phyloP scores from a whole-genome alignment of 2,888 invertebrate species.

The Andrena fulva region DNA sequence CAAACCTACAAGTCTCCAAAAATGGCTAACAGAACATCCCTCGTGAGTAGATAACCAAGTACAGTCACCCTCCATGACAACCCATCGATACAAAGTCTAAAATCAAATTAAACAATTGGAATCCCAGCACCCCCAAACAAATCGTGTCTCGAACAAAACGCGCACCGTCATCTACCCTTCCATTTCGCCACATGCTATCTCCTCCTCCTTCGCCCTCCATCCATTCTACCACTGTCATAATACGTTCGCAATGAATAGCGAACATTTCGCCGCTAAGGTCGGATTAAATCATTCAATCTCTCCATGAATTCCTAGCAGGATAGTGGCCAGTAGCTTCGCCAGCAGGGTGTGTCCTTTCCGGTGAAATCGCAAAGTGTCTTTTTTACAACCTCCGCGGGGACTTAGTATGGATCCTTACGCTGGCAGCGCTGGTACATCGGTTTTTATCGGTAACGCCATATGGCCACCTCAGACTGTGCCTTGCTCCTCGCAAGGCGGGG shows the following conservation, averaged over 20 bases:
- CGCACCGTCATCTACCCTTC: no score
- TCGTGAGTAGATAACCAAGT: no score
- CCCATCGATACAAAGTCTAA: no score
- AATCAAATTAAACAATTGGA: no score
- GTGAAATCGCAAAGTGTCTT: conserved; percentile 12
- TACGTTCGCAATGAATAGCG: not conserved
- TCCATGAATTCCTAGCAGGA: not conserved
- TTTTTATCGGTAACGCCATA: conserved; percentile 67
- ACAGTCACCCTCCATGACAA: no score
- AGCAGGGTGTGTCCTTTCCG: not conserved
- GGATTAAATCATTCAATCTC: conserved; percentile 18
- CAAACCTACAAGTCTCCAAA: no score
- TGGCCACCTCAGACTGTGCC: conserved; percentile 47
- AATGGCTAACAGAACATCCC: no score
- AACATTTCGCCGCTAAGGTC: not conserved
- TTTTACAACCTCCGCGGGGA: conserved; percentile 30
- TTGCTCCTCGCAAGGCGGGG: conserved; percentile 27
- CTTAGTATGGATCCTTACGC: conserved; percentile 49
- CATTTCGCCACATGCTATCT: not conserved
- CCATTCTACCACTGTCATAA: not conserved
- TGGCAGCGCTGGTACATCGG: conserved; percentile 38
- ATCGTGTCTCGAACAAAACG: no score
- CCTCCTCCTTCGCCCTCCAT: not conserved
- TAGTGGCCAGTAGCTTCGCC: not conserved
- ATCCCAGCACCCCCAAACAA: no score